phyloP scores from a whole-genome alignment of 2,888 invertebrate species.

The Artemia sp. region DNA sequence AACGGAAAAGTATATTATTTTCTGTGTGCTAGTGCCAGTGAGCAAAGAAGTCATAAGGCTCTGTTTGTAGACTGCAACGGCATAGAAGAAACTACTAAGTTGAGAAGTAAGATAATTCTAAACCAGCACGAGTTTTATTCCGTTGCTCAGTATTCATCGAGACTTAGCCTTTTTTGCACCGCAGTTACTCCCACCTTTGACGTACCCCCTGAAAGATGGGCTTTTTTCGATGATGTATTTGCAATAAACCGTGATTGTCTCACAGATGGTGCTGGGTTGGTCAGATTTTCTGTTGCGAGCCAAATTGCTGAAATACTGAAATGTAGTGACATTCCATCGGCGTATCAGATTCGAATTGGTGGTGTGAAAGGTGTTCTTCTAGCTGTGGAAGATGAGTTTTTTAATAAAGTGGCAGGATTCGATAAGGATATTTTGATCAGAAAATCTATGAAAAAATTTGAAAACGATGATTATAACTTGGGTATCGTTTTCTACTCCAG shows the following conservation, averaged over 20 bases:
- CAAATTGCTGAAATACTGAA: not conserved
- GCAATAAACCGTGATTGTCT: not conserved
- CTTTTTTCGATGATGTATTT: not conserved
- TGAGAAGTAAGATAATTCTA: conserved; percentile 5
- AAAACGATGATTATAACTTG: not conserved
- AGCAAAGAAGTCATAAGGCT: conserved; percentile 15
- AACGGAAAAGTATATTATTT: conserved; percentile 5
- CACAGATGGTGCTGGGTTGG: not conserved
- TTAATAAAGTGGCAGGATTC: not conserved
- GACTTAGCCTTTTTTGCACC: conserved; percentile 18
- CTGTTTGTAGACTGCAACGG: conserved; percentile 1
- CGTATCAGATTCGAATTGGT: conserved; percentile 16
- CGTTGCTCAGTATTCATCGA: conserved; percentile 16
- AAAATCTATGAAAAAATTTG: conserved; percentile 18
- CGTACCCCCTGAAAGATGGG: not conserved
- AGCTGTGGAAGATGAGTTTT: not conserved
- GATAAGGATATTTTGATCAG: not conserved
- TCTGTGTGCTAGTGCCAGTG: conserved; percentile 14
- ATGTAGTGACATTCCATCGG: not conserved
- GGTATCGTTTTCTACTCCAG: conserved; percentile 14
- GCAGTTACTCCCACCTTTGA: conserved; percentile 1
- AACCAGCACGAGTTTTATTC: conserved; percentile 9
- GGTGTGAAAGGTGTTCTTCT: conserved; percentile 12
- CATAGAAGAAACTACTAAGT: too few relatives aligned
- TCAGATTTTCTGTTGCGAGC: not conserved